phyloP scores from a whole-genome alignment of 2,113 vertebrate genomes.

The Loxodonta africana region DNA sequence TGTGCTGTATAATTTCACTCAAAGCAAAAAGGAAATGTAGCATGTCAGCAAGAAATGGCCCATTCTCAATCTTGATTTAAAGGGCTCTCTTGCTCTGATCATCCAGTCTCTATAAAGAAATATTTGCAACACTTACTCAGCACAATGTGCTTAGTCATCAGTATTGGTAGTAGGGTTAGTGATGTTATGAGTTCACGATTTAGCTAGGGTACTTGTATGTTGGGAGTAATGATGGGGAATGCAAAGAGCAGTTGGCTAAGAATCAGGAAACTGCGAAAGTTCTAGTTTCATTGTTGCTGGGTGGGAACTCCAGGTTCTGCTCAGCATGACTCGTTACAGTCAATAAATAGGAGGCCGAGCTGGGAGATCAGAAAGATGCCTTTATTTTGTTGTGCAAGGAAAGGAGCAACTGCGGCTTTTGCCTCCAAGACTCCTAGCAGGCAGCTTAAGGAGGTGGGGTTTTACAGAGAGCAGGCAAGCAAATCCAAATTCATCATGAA shows the following conservation, averaged over 20 bases:
- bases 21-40: conserved; percentile 67
- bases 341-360: no score
- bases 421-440: no score
- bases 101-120: conserved; percentile 28
- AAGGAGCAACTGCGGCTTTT: no score
- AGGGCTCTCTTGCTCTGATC: background rate
- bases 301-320: no score
- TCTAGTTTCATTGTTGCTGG: background rate
- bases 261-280: background rate
- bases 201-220: background rate
- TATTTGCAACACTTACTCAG: conserved; percentile 8
- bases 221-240: background rate
- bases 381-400: no score
- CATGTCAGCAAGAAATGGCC: conserved; percentile 64
- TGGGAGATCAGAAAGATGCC: no score
- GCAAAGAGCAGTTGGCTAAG: background rate
- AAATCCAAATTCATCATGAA: no score
- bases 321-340: no score
- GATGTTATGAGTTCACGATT: background rate
- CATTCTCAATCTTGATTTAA: conserved; percentile 62
- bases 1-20: conserved; percentile 68
- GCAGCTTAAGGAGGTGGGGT: no score
- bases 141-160: background rate
- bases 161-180: background rate
- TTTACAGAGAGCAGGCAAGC: no score